Conservation (phyloP, 2,797 vertebrate genomes). For the Uromys caudimaculatus region DNA sequence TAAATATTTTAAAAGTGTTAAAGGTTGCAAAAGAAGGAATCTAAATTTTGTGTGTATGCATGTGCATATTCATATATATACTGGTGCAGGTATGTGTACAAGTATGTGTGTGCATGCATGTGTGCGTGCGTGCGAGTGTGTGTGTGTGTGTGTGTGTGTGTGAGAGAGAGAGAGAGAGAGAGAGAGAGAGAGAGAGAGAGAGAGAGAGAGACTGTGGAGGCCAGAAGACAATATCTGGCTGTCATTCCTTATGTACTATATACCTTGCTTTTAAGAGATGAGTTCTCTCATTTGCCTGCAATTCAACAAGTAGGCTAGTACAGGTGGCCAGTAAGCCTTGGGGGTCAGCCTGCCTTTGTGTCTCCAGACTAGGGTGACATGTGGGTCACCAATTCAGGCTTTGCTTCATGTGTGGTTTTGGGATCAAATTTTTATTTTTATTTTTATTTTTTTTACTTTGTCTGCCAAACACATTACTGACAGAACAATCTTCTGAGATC, state of each 20-base stretch:
- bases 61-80: background rate
- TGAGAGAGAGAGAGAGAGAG: background rate
- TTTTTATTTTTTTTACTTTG: background rate
- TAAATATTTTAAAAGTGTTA: background rate
- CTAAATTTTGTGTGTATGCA: background rate
- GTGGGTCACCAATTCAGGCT: background rate
- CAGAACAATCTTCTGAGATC: background rate
- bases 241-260: background rate
- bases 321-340: background rate
- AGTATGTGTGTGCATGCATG: background rate
- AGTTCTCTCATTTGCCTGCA: background rate
- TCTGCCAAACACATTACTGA: background rate
- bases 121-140: background rate
- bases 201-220: background rate
- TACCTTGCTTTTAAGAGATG: background rate
- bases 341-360: background rate
- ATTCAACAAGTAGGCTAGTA: background rate
- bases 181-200: too few relatives aligned
- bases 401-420: background rate
- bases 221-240: background rate
- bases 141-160: background rate
- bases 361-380: background rate
- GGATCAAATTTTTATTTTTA: background rate
- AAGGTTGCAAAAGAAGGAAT: background rate
- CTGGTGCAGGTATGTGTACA: background rate